Percentiles rank a stretch among this genome's conserved stretches.
phyloP scores from a whole-genome alignment of 2,888 invertebrate species.

The Aphidius colemani region DNA sequence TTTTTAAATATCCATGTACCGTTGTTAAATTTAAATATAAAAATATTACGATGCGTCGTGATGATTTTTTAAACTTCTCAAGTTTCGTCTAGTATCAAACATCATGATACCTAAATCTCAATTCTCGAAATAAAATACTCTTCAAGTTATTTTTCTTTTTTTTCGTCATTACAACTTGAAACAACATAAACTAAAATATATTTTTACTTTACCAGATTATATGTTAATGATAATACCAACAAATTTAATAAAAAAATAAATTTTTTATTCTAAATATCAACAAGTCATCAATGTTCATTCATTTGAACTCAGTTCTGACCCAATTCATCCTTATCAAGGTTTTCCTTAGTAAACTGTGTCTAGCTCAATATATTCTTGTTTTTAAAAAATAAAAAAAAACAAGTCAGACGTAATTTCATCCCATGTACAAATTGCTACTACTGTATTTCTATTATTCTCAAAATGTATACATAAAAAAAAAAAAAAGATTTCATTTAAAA shows the following conservation, averaged over 20 bases:
- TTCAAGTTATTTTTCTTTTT: too few species aligned
- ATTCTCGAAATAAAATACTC: constrained; percentile 1
- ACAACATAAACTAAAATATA: neutral
- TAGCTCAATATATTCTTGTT: too few species aligned
- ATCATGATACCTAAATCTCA: constrained; percentile 38
- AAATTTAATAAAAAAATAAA: too few species aligned
- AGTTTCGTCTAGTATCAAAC: constrained; percentile 52
- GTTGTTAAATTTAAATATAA: constrained; percentile 38
- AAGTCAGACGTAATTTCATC: too few species aligned
- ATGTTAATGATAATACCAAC: neutral
- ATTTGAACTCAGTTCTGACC: constrained; percentile 26
- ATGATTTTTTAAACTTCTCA: constrained; percentile 46
- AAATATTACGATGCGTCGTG: constrained; percentile 47
- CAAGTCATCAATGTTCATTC: neutral
- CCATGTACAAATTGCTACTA: too few species aligned
- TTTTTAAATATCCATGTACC: too few species aligned
- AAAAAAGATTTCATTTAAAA: too few species aligned
- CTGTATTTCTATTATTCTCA: too few species aligned
- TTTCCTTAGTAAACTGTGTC: neutral
- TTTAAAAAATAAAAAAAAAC: too few species aligned
- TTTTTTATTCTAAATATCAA: too few species aligned
- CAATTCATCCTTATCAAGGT: constrained; percentile 25
- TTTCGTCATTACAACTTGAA: too few species aligned
- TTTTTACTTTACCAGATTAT: neutral
- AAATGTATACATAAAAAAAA: too few species aligned